Evolutionary conservation across 2,113 vertebrate genomes (phyloP).

Genomic region (Carettochelys insculpta): DNA sequence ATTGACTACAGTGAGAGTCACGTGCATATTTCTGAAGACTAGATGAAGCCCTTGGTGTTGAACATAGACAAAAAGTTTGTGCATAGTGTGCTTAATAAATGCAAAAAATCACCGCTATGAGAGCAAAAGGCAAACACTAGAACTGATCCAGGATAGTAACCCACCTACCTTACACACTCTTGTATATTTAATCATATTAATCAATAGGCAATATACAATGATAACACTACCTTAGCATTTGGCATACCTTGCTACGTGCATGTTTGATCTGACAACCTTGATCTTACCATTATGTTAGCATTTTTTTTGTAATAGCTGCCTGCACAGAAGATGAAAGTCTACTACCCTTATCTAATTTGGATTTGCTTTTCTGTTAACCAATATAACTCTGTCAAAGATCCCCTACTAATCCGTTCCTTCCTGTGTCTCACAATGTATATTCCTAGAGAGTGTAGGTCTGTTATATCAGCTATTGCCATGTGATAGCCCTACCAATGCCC

Average conservation of each 20-base stretch:
- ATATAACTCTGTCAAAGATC: not conserved
- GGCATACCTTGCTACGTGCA: not conserved
- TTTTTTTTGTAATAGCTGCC: not conserved
- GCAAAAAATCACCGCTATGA: not conserved
- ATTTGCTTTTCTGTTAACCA: not conserved
- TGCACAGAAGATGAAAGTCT: not conserved
- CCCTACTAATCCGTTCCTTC: not conserved
- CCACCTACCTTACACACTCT: not conserved
- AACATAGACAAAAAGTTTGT: not conserved
- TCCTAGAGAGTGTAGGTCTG: not conserved
- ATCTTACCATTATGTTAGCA: not conserved
- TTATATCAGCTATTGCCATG: not conserved
- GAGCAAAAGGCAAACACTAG: not conserved
- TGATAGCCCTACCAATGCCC: not conserved
- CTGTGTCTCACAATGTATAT: not conserved
- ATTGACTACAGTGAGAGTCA: not conserved
- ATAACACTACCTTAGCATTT: not conserved
- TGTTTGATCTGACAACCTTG: not conserved
- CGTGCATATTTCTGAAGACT: not conserved
- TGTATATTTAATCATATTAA: not conserved
- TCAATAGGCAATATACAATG: not conserved
- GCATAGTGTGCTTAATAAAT: not conserved
- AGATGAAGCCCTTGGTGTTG: not conserved
- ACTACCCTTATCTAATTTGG: not conserved
- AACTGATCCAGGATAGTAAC: not conserved